phyloP scores from a whole-genome alignment of 2,797 vertebrate genomes.

The Coregonus ussuriensis region DNA sequence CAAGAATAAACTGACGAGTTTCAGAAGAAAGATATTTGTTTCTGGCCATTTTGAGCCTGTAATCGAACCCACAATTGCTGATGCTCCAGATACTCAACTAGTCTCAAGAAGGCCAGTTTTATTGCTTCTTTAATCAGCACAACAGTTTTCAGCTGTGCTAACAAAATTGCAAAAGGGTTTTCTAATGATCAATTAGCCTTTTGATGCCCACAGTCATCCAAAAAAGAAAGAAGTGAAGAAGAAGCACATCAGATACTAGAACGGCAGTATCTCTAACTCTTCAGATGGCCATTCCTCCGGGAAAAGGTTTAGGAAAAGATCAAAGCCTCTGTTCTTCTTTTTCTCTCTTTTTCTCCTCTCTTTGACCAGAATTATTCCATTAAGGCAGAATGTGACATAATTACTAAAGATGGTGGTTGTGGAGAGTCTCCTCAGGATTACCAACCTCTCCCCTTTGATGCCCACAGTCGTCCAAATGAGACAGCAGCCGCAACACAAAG shows the following conservation, averaged over 20 bases:
- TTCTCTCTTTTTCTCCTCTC: slow-evolving; percentile 28
- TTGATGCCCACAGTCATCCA: too few relatives aligned
- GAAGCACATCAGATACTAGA: slow-evolving; percentile 78
- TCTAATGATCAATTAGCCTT: too few relatives aligned
- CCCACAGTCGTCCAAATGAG: slow-evolving; percentile 78
- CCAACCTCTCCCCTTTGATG: slow-evolving; percentile 86
- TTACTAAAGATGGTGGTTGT: slow-evolving; percentile 88
- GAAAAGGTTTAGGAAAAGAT: slow-evolving; percentile 87
- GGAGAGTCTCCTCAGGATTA: slow-evolving; percentile 90
- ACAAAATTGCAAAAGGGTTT: too few relatives aligned
- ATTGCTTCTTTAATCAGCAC: too few relatives aligned
- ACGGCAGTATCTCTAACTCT: slow-evolving; percentile 86
- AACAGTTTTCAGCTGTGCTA: too few relatives aligned
- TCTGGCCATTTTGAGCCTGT: too few relatives aligned
- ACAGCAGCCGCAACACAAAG: slow-evolving; percentile 72
- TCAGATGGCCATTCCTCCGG: slow-evolving; percentile 80
- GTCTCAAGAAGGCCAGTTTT: too few relatives aligned
- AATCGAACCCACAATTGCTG: too few relatives aligned
- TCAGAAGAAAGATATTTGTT: too few relatives aligned
- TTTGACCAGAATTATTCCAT: slow-evolving; percentile 83
- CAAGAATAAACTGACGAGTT: too few relatives aligned
- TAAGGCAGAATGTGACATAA: slow-evolving; percentile 89
- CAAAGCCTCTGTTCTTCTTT: slow-evolving; percentile 71
- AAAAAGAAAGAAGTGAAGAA: slow-evolving; percentile 51
- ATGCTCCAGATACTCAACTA: too few relatives aligned